Evolutionary conservation across 2,888 invertebrate genomes (phyloP).

Genomic region (Lepidochrysops patricia): DNA sequence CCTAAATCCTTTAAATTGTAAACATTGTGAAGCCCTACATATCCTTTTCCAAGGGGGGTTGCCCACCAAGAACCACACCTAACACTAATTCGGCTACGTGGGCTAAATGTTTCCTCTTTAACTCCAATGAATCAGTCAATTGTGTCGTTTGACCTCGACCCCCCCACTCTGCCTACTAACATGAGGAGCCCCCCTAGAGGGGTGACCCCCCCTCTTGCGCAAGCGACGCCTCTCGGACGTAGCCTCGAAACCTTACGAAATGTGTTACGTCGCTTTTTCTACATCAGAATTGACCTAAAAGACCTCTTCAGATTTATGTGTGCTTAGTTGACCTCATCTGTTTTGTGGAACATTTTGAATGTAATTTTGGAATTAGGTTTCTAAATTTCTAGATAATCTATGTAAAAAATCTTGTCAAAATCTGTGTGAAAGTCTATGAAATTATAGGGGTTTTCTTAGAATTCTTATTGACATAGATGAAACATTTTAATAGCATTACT

Average conservation of each 20-base stretch:
- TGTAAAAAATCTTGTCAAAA: too few relatives aligned
- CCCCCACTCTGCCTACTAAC: slow-evolving; percentile 14
- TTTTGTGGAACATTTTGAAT: not conserved
- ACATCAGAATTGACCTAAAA: not conserved
- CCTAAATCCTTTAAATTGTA: not conserved
- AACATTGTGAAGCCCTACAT: not conserved
- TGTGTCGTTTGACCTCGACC: slow-evolving; percentile 22
- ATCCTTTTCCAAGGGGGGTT: not conserved
- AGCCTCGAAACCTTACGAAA: not conserved
- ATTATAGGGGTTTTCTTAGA: too few relatives aligned
- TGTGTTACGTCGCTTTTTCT: not conserved
- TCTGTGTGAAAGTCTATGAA: too few relatives aligned
- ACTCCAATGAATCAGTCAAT: slow-evolving; percentile 23
- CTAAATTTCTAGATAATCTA: too few relatives aligned
- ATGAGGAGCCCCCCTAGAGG: not conserved
- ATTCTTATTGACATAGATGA: not conserved
- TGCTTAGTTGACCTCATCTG: not conserved
- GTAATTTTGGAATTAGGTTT: not conserved
- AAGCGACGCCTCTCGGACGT: not conserved
- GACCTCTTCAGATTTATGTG: not conserved
- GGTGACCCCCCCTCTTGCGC: not conserved
- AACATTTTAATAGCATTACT: not conserved
- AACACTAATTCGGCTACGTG: slow-evolving; percentile 11
- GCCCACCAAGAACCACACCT: slow-evolving; percentile 6
- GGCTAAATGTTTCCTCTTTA: slow-evolving; percentile 20